phyloP scores from a whole-genome alignment of 2,113 vertebrate genomes.

The Mixornis gularis region DNA sequence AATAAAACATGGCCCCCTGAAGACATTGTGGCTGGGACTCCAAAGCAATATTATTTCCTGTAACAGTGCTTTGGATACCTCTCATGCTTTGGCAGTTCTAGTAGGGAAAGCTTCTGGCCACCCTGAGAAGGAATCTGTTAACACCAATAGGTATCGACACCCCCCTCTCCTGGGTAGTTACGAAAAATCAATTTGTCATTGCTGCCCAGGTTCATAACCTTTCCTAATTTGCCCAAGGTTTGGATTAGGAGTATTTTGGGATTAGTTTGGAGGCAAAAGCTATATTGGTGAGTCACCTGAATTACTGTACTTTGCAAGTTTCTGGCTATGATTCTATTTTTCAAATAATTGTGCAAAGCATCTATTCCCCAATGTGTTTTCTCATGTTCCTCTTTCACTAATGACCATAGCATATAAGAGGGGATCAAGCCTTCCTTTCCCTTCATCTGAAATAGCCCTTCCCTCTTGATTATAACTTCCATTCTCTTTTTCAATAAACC shows the following conservation, averaged over 20 bases:
- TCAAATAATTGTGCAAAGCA: background rate
- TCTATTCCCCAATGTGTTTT: background rate
- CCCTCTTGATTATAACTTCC: no score
- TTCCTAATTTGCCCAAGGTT: background rate
- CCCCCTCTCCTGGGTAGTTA: background rate
- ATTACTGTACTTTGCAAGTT: background rate
- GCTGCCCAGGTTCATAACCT: background rate
- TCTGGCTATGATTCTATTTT: background rate
- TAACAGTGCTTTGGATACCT: background rate
- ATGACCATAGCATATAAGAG: background rate
- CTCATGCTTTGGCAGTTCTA: background rate
- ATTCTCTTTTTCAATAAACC: no score
- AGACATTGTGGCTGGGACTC: no score
- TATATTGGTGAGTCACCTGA: background rate
- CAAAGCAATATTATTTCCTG: background rate
- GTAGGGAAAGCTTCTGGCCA: background rate
- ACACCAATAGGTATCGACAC: background rate
- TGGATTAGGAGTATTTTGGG: background rate
- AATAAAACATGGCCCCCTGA: no score
- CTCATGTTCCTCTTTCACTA: background rate
- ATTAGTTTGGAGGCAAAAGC: background rate
- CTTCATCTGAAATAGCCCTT: no score
- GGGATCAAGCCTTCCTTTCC: no score
- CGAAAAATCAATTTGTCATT: background rate
- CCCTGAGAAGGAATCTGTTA: background rate